Evolutionary conservation across 2,113 vertebrate species (phyloP), one percentile per base, ranked within the genome.

Genomic region (Atractosteus spatula): DNA sequence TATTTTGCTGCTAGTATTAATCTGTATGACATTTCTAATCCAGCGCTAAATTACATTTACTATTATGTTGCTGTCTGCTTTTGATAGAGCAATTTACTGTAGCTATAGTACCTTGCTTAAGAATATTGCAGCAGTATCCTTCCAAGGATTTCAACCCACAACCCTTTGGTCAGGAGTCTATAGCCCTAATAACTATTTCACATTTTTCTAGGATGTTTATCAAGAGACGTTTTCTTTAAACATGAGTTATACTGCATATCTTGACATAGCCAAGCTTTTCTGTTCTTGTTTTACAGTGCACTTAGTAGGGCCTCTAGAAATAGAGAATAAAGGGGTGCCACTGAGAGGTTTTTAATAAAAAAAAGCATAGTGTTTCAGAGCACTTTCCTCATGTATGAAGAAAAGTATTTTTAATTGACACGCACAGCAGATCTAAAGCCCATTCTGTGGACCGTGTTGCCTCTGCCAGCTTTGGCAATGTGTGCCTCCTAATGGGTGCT

Each of bases 401-500:
- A 17, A 68, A 43, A 41, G 41, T 51, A 41, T 14, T 65, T 17
- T 17, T 59, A 4, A 74, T 17, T 56, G 67, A 17, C 47, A 64
- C 8, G 42, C 47, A 59, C n/a, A n/a, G 57, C 14, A 17, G 3
- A 55, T 68, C 41, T 44, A 8, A 8, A 68, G 47, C 68, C 17
- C 1, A 17, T 55, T 69, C 57, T 63, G 29, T 45, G 8, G 16
- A 8, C 51, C 12, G 73, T 55, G 54, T 29, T 69, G 47, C 14
- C 72, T 68, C 29, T 63, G 73, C 47, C 41, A 42, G 65, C 47
- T 61, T 41, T 47, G 41, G 68, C 16, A 8, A 4, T 55, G 68
- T 12, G 68, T 62, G 43, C 68, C 41, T 14, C 29, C 7, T 59
- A 55, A 29, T 56, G 51, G 29, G 47, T 57, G 55, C 68, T 70